phyloP scores from a whole-genome alignment of 2,113 vertebrate species.

The Gulo gulo region DNA sequence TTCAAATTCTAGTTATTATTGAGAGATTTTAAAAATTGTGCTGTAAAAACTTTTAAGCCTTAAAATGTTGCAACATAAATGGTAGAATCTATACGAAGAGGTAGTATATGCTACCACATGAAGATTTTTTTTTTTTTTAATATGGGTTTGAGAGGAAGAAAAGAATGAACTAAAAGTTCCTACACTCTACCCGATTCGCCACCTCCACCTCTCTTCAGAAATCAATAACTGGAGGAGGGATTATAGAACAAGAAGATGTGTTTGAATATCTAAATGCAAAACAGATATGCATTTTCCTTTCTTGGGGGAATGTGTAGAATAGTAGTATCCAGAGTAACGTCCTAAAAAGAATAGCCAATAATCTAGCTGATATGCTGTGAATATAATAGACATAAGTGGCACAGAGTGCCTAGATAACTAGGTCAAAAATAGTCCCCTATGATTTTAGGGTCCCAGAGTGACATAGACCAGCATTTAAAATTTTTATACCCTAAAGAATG shows the following conservation, averaged over 20 bases:
- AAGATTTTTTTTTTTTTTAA: neutral
- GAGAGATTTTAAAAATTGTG: neutral
- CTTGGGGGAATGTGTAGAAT: neutral
- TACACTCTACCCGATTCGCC: fast-evolving
- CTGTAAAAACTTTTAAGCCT: neutral
- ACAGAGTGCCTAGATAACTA: neutral
- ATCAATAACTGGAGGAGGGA: neutral
- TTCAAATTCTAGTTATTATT: neutral
- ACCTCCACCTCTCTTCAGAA: neutral
- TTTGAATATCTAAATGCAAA: neutral
- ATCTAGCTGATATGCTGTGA: neutral
- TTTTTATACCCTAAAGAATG: neutral
- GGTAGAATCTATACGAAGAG: neutral
- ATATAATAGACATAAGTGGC: neutral
- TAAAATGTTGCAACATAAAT: neutral
- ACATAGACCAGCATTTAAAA: neutral
- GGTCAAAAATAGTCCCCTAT: neutral
- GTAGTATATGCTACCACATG: neutral
- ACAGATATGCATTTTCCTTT: neutral
- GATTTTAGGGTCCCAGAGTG: neutral
- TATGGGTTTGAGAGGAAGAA: neutral
- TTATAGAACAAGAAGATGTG: neutral
- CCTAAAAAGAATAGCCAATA: neutral
- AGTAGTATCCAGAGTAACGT: neutral
- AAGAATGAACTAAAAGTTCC: neutral